phyloP scores from a whole-genome alignment of 2,888 invertebrate species.

The Scaptomyza tumidula region DNA sequence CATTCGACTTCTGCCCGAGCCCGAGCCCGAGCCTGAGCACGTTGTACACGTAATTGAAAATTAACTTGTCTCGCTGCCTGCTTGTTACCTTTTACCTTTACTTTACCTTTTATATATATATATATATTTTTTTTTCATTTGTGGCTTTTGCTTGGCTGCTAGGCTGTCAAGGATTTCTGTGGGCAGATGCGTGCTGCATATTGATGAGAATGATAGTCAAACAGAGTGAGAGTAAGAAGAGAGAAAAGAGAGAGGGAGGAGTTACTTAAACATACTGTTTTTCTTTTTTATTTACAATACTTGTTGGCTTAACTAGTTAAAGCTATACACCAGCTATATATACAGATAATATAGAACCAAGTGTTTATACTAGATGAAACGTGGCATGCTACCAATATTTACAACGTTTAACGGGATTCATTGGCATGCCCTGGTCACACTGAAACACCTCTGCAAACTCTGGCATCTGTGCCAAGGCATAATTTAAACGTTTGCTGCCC shows the following conservation, averaged over 20 bases:
- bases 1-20: slow-evolving; percentile 37
- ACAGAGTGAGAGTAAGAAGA: slow-evolving; percentile 7
- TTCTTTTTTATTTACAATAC: slow-evolving; percentile 67
- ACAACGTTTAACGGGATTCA: slow-evolving; percentile 72
- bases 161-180: slow-evolving; percentile 50
- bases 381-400: slow-evolving; percentile 63
- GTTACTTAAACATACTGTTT: slow-evolving; percentile 49
- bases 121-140: background rate
- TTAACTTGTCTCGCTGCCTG: slow-evolving; percentile 69
- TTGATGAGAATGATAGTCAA: slow-evolving; percentile 29
- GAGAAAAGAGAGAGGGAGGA: background rate
- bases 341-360: slow-evolving; percentile 8
- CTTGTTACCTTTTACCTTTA: slow-evolving; percentile 31
- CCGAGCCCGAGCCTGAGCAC: slow-evolving; percentile 37
- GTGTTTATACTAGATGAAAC: slow-evolving; percentile 5
- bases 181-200: slow-evolving; percentile 57
- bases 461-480: slow-evolving; percentile 73
- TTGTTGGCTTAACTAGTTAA: slow-evolving; percentile 61
- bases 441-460: slow-evolving; percentile 73
- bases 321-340: slow-evolving; percentile 44
- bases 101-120: background rate
- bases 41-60: slow-evolving; percentile 78
- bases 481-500: slow-evolving; percentile 75
- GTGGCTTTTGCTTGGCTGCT: slow-evolving; percentile 13
- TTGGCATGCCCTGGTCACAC: slow-evolving; percentile 60